Percentiles rank a stretch among this genome's conserved stretches.
Evolutionary conservation across 2,113 vertebrate species (phyloP).

Genomic region (Ptilonorhynchus violaceus): DNA sequence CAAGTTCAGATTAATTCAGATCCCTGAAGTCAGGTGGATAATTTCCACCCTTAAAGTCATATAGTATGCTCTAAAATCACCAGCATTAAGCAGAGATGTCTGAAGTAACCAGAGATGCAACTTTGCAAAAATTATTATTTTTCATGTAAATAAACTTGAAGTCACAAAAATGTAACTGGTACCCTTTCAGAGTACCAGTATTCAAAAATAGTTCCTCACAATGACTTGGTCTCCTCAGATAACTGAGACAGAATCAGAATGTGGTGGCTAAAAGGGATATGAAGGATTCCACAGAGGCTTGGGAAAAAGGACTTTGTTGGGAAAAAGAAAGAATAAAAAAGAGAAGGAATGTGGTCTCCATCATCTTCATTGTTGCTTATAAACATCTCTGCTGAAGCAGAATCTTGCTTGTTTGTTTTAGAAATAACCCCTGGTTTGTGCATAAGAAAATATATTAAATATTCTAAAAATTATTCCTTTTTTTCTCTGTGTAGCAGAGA

Average conservation of each 20-base stretch:
- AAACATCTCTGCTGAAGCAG: background rate
- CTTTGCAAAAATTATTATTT: background rate
- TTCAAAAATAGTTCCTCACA: background rate
- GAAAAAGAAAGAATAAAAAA: background rate
- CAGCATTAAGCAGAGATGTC: background rate
- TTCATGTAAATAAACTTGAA: background rate
- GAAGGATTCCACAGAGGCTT: background rate
- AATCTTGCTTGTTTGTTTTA: conserved; percentile 43
- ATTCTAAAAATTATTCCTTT: conserved; percentile 30
- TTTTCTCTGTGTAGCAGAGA: background rate
- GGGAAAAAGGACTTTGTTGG: background rate
- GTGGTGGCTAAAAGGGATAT: background rate
- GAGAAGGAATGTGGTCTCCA: background rate
- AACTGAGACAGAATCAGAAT: background rate
- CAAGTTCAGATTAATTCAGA: background rate
- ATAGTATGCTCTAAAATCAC: background rate
- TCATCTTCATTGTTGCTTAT: background rate
- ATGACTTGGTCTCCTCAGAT: background rate
- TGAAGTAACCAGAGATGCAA: background rate
- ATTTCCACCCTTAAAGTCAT: background rate
- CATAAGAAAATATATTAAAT: conserved; percentile 50
- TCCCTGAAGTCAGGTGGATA: background rate
- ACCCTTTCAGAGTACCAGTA: background rate
- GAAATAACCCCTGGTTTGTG: background rate
- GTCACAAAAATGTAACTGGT: background rate